phyloP scores from a whole-genome alignment of 2,888 invertebrate species.

The Parnassius mnemosyne region DNA sequence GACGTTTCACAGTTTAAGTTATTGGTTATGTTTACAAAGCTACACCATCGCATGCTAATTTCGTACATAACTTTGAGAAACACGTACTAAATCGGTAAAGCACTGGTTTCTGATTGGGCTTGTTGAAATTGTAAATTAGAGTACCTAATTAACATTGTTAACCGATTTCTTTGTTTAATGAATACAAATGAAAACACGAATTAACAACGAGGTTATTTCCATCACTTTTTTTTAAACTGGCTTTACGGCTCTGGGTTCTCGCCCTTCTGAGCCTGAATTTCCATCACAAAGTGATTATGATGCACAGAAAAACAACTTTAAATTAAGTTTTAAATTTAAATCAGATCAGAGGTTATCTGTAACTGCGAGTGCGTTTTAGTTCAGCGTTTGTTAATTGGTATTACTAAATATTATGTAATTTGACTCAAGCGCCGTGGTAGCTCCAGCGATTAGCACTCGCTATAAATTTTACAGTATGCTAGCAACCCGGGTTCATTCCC shows the following conservation, averaged over 20 bases:
- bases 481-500: too few relatives aligned
- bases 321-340: background rate
- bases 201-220: slow-evolving; percentile 19
- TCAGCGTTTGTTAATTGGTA: too few relatives aligned
- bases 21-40: slow-evolving; percentile 11
- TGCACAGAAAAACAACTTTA: background rate
- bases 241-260: too few relatives aligned
- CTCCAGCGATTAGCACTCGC: too few relatives aligned
- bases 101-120: slow-evolving; percentile 4
- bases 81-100: slow-evolving; percentile 9
- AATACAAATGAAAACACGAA: slow-evolving; percentile 20
- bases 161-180: slow-evolving; percentile 25
- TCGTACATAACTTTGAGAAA: background rate
- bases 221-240: too few relatives aligned
- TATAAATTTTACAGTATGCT: too few relatives aligned
- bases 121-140: slow-evolving; percentile 22
- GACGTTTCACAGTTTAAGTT: slow-evolving; percentile 8
- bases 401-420: too few relatives aligned
- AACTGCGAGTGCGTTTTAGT: too few relatives aligned
- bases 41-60: slow-evolving; percentile 2
- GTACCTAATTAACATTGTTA: slow-evolving; percentile 24
- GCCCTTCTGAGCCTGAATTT: too few relatives aligned
- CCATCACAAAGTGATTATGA: slow-evolving; percentile 1
- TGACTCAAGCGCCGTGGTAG: too few relatives aligned
- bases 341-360: too few relatives aligned